Evolutionary conservation across 2,797 vertebrate genomes (phyloP).

Genomic region (Pterois miles): DNA sequence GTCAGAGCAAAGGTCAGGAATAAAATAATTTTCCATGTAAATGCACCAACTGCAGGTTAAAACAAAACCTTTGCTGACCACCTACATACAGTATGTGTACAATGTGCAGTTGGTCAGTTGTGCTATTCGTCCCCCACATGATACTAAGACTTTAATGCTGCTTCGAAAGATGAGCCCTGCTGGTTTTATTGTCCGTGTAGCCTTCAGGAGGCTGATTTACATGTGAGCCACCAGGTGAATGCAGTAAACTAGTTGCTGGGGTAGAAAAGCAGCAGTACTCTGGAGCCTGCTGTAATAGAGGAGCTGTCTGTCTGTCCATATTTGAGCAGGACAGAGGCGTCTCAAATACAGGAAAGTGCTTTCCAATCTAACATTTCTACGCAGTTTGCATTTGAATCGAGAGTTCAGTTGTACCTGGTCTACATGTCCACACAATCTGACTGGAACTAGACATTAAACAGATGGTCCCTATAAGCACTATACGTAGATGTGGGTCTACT

Average conservation of each 20-base stretch:
- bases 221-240: neutral
- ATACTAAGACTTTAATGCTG: neutral
- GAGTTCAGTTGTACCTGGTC: no score
- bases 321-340: neutral
- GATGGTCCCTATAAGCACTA: no score
- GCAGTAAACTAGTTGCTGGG: neutral
- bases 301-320: neutral
- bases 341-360: neutral
- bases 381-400: neutral
- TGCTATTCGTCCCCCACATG: neutral
- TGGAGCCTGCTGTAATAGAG: neutral
- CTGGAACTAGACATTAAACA: no score
- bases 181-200: neutral
- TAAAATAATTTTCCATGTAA: neutral
- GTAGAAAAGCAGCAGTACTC: neutral
- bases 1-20: neutral
- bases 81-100: neutral
- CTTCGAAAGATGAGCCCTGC: constrained; percentile 6
- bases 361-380: neutral
- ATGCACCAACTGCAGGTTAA: neutral
- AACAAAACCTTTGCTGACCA: neutral
- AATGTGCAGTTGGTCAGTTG: neutral
- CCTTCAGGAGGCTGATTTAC: constrained; percentile 7
- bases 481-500: no score
- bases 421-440: no score